Evolutionary conservation across 2,888 invertebrate genomes (phyloP), one percentile per base, ranked within the genome.

Genomic region (Apamea monoglypha): DNA sequence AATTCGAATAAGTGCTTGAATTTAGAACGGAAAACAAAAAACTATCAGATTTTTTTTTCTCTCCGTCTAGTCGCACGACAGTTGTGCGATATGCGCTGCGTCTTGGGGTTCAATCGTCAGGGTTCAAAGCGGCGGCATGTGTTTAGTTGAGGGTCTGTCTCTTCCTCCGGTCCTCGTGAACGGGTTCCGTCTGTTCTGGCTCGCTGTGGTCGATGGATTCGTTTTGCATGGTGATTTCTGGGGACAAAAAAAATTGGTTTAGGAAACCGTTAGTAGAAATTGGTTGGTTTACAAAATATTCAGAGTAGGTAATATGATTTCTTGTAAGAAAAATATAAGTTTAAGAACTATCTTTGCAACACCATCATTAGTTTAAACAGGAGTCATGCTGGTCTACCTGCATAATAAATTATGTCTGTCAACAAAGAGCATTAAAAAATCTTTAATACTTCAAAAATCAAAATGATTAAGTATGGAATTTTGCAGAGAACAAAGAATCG

Each of bases 81-180:
- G 80, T 85, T 53, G n/a, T 75, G 77, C 69, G 47, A 74, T 85
- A 76, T 82, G 85, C 82, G 72, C 85, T 75, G 80, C 32, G 29
- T 73, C 81, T 87, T 69, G 6, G 29, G 40, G 44, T 70, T 53
- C 64, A 56, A 61, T 77, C 32, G 81, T 85, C 85, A 59, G 74
- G 32, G 50, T 56, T 75, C 75, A 75, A 74, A 70, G 79, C 63
- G 32, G 79, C 63, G 32, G 66, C 2, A n/a, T 71, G 29, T 61
- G 40, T 77, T 86, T 85, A 88, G 80, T 83, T 83, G 0, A 78
- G 74, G 59, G 89, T 85, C 77, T 94, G 92, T 68, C 95, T 91
- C 88, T 94, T 95, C 85, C 93, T 89, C 75, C 95, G 92, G 4
- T 94, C 93, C n/a, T 91, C 90, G 3, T 91, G 90, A 1, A 92